Evolutionary conservation across 2,113 vertebrate species (phyloP).

Genomic region (Cebus imitator): DNA sequence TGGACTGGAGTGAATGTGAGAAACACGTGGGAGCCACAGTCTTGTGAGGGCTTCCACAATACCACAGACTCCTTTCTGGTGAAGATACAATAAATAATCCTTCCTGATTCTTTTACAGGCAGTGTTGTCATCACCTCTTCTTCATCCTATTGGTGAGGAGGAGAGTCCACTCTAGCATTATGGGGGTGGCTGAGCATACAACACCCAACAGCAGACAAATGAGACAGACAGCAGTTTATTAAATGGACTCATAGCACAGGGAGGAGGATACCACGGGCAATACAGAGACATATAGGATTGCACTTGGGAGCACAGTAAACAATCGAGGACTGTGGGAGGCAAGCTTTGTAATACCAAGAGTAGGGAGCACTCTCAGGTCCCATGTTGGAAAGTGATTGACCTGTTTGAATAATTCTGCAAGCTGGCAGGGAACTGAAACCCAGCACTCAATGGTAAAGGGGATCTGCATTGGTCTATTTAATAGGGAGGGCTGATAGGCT

Average conservation of each 20-base stretch:
- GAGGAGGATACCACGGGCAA: neutral
- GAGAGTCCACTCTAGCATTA: neutral
- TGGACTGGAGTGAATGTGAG: neutral
- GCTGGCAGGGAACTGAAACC: neutral
- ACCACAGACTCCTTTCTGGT: neutral
- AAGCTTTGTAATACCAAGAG: neutral
- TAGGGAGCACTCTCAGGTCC: neutral
- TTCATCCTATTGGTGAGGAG: neutral
- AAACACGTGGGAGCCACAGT: neutral
- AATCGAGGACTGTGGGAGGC: neutral
- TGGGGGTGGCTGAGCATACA: neutral
- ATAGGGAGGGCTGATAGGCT: neutral
- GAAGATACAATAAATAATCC: neutral
- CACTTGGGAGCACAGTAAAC: neutral
- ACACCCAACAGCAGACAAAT: neutral
- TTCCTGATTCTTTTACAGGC: neutral
- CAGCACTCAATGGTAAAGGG: neutral
- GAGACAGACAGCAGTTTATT: neutral
- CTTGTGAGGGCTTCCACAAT: neutral
- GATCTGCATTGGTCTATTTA: neutral
- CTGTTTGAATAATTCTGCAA: neutral
- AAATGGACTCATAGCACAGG: neutral
- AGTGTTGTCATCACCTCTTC: neutral
- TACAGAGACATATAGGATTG: neutral
- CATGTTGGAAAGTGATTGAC: neutral